Evolutionary conservation across 37 sponge, comb jelly and placozoan species (phyloP).

Genomic region (Diacarnus erythraeanus): DNA sequence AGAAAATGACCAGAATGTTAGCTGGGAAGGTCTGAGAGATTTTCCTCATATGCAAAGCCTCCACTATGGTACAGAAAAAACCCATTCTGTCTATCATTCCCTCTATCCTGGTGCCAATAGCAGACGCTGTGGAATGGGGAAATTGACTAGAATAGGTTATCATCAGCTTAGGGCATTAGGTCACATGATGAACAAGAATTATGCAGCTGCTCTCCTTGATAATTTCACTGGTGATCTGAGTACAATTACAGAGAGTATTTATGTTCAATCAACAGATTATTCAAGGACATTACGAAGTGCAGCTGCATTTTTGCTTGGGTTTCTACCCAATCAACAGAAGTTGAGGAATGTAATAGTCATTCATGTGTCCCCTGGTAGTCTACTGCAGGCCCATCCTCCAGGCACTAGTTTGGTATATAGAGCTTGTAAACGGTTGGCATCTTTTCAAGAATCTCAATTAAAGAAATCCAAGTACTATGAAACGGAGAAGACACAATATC

Average conservation of each 20-base stretch:
- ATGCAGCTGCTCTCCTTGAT: conserved; percentile 1
- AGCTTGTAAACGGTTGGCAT: conserved; percentile 4
- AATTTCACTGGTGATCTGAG: not conserved
- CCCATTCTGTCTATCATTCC: not conserved
- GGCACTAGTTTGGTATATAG: conserved; percentile 5
- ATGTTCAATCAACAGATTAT: conserved; percentile 52
- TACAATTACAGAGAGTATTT: not conserved
- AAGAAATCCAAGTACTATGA: not conserved
- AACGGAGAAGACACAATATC: not conserved
- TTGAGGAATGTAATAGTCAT: conserved; percentile 10
- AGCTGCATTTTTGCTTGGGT: conserved; percentile 56
- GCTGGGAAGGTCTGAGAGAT: conserved; percentile 41
- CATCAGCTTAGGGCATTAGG: conserved; percentile 41
- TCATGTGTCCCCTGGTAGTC: conserved; percentile 37
- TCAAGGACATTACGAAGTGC: conserved; percentile 58
- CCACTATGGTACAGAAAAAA: not conserved
- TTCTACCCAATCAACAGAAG: conserved; percentile 12
- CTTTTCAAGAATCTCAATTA: not conserved
- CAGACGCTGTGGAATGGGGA: conserved; percentile 26
- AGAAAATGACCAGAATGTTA: not conserved
- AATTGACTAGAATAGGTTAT: conserved; percentile 39
- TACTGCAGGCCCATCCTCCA: conserved; percentile 32
- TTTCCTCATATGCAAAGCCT: conserved; percentile 3
- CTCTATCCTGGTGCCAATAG: conserved; percentile 24
- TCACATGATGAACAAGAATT: conserved; percentile 16